phyloP scores from a whole-genome alignment of 2,797 vertebrate genomes.

The Tympanoctomys barrerae region DNA sequence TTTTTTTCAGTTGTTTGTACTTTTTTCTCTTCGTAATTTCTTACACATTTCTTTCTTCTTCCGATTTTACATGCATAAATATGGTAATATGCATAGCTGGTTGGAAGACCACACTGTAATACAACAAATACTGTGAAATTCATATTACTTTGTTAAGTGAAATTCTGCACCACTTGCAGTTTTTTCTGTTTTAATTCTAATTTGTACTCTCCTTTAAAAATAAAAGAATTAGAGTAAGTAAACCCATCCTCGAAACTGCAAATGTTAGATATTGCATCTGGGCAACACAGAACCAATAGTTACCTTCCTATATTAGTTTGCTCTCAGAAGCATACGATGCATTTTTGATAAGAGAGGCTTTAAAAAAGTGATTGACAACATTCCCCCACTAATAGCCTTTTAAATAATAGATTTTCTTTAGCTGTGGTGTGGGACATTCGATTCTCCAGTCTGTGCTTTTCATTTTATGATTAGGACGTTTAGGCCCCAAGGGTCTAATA shows the following conservation, averaged over 20 bases:
- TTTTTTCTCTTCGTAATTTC: too few relatives aligned
- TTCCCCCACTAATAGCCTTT: not conserved
- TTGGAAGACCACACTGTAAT: too few relatives aligned
- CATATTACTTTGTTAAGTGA: too few relatives aligned
- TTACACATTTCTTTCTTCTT: too few relatives aligned
- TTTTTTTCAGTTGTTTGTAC: too few relatives aligned
- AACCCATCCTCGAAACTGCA: not conserved
- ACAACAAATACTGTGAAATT: too few relatives aligned
- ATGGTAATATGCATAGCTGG: too few relatives aligned
- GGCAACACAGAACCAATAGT: not conserved
- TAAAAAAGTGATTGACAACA: conserved; percentile 48
- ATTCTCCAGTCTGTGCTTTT: conserved; percentile 64
- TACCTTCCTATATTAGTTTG: not conserved
- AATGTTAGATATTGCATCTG: not conserved
- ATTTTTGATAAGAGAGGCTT: conserved; percentile 61
- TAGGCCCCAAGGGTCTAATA: conserved; percentile 49
- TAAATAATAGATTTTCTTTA: conserved; percentile 59
- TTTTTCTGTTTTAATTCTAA: too few relatives aligned
- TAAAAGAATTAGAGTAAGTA: not conserved
- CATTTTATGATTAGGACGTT: conserved; percentile 66
- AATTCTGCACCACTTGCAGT: too few relatives aligned
- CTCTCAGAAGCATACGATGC: conserved; percentile 31
- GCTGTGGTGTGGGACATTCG: conserved; percentile 47
- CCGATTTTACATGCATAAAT: too few relatives aligned
- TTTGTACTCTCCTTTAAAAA: too few relatives aligned